Percentiles rank a stretch among this genome's conserved stretches.
Conservation (phyloP, 2,888 invertebrate genomes). For the Erpobdella octoculata region DNA sequence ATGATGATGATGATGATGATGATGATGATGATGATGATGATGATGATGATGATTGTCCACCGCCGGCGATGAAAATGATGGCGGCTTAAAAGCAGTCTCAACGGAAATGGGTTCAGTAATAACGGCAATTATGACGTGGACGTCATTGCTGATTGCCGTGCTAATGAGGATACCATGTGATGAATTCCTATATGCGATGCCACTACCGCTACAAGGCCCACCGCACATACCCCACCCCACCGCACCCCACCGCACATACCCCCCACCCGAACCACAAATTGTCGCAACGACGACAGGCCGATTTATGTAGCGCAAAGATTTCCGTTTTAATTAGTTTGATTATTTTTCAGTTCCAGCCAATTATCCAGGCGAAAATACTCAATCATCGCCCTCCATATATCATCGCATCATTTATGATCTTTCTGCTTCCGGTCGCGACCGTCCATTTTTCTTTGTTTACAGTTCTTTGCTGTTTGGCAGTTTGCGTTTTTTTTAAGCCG, state of each 20-base stretch:
- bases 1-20: conserved; percentile 13
- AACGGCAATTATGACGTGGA: no score
- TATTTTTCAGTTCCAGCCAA: neutral
- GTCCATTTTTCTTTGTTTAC: conserved; percentile 8
- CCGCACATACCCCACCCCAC: no score
- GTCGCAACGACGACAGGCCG: neutral
- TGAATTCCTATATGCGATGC: no score
- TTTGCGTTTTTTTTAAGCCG: no score
- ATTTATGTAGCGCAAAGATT: neutral
- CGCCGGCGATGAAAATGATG: no score
- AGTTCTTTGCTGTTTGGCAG: neutral
- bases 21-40: conserved; percentile 17
- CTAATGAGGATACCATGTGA: no score
- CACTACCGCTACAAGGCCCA: no score
- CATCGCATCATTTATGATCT: conserved; percentile 8
- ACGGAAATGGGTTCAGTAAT: no score
- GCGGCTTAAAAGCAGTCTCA: no score
- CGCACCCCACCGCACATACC: no score
- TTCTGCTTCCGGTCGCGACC: neutral
- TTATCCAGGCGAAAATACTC: conserved; percentile 9
- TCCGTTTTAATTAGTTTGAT: conserved; percentile 10
- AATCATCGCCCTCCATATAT: conserved; percentile 10
- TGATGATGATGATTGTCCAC: neutral
- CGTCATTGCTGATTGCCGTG: no score
- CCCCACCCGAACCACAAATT: no score